phyloP scores from a whole-genome alignment of 2,797 vertebrate species.

The Trachops cirrhosus region DNA sequence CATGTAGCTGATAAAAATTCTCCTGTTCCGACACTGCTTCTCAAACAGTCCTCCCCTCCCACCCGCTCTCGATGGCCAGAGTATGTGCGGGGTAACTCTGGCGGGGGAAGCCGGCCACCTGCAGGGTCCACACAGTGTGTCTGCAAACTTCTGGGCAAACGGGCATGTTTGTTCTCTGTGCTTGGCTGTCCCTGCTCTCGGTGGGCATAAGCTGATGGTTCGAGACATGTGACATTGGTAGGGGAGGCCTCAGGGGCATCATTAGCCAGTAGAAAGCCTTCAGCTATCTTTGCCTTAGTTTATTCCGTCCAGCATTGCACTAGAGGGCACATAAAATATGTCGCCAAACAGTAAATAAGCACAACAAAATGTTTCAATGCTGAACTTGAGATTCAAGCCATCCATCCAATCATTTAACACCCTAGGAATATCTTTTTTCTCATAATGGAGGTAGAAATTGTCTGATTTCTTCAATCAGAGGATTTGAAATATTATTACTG shows the following conservation, averaged over 20 bases:
- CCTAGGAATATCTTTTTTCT: background rate
- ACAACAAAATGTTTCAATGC: background rate
- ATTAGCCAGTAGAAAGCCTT: background rate
- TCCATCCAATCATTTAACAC: background rate
- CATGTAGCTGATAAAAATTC: background rate
- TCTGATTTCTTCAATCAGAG: background rate
- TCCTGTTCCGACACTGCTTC: background rate
- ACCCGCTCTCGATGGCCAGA: background rate
- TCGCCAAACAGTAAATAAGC: background rate
- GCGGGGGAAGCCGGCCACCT: no score
- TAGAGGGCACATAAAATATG: background rate
- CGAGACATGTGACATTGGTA: background rate
- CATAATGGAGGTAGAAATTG: background rate
- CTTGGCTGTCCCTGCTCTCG: no score
- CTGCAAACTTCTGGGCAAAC: background rate
- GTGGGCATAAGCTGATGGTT: background rate
- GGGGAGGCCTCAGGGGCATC: background rate
- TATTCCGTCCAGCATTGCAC: background rate
- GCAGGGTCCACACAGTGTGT: background rate
- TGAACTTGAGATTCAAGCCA: background rate
- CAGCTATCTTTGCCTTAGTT: background rate
- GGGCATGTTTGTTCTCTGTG: background rate
- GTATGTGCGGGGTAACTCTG: no score
- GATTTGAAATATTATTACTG: slow-evolving; percentile 1
- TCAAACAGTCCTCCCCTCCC: background rate